A percentile compares a stretch with the other conserved stretches of the same genome.
Conservation (phyloP, 2,888 invertebrate species). For the Antheraea yamamai region DNA sequence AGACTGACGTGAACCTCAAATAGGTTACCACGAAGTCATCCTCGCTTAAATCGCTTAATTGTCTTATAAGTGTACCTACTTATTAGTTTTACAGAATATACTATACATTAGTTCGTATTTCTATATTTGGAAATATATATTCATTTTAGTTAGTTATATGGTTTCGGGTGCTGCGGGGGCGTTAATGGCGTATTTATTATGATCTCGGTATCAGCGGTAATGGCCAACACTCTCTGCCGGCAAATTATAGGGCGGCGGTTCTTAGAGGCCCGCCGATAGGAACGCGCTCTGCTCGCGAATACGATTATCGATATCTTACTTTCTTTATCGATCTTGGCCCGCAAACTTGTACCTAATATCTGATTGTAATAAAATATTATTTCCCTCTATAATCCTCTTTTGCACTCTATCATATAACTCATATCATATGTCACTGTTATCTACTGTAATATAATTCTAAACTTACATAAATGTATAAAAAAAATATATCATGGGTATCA, state of each 20-base stretch:
- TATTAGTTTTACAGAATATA: constrained; percentile 23
- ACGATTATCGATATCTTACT: constrained; percentile 68
- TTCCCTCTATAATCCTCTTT: not conserved
- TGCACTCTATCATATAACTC: not conserved
- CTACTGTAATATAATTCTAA: constrained; percentile 30
- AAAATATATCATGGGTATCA: not conserved
- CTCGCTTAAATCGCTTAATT: not conserved
- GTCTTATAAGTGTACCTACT: not conserved
- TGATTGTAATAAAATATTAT: constrained; percentile 51
- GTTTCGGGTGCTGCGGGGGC: constrained; percentile 77
- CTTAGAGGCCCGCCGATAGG: constrained; percentile 66
- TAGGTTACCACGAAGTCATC: not conserved
- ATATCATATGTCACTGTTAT: not conserved
- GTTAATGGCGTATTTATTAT: constrained; percentile 83
- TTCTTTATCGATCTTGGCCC: constrained; percentile 61
- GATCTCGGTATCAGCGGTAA: constrained; percentile 81
- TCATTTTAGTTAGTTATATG: constrained; percentile 20
- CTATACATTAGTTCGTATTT: constrained; percentile 4
- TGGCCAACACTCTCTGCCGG: constrained; percentile 80
- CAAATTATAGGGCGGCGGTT: constrained; percentile 82
- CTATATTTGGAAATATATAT: constrained; percentile 14
- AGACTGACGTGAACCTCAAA: not conserved
- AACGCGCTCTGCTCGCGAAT: constrained; percentile 48
- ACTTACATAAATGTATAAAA: not conserved
- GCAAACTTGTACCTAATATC: constrained; percentile 50